A percentile compares a stretch with the other conserved stretches of the same genome.
These are phyloP conservation scores for Cyclophora punctaria DNA, from an alignment of 2,888 invertebrate genomes.

Conservation along the genomic window DNA sequence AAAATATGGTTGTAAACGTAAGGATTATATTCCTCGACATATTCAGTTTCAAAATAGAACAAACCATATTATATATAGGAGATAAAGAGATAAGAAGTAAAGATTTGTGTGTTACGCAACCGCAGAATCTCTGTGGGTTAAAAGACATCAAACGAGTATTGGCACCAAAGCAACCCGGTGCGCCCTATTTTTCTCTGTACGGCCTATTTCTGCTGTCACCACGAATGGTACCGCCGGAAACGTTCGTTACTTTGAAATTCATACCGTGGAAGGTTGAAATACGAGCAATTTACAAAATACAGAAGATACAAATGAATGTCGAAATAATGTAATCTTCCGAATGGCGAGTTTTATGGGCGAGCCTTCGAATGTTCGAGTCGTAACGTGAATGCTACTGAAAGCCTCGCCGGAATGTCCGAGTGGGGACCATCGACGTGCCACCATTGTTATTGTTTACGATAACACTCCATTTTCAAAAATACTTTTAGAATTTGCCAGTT, in stretches of 20 bases:
- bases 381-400: background rate
- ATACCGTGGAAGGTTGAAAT: no score
- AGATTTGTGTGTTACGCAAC: conserved; percentile 9
- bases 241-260: conserved; percentile 7
- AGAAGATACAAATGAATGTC: no score
- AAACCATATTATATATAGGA: no score
- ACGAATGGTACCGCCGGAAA: conserved; percentile 5
- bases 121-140: conserved; percentile 14
- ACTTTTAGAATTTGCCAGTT: background rate
- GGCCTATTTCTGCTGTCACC: conserved; percentile 9
- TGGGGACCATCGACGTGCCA: conserved; percentile 4
- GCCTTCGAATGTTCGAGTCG: no score
- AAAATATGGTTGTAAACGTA: no score
- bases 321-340: no score
- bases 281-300: no score
- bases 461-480: conserved; percentile 17
- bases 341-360: no score
- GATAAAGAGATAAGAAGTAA: conserved; percentile 2
- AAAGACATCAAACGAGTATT: conserved; percentile 12
- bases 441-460: background rate
- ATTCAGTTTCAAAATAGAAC: no score
- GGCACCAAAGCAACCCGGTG: background rate
- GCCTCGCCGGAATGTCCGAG: conserved; percentile 11
- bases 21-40: no score
- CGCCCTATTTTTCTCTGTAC: conserved; percentile 1